These are phyloP conservation scores for Clinocottus analis DNA, from an alignment of 2,113 vertebrate genomes.

Conservation along the genomic window DNA sequence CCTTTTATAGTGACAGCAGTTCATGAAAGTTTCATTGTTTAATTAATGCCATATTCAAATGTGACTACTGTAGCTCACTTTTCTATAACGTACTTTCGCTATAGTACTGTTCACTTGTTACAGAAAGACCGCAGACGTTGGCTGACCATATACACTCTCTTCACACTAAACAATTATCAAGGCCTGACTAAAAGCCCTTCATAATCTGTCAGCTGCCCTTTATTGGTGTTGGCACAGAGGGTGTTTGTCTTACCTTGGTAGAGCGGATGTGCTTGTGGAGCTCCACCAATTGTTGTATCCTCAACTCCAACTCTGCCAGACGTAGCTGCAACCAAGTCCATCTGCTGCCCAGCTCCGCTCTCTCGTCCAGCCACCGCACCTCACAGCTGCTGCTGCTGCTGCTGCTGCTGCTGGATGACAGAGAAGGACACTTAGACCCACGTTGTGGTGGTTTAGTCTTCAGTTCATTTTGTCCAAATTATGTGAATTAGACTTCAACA, in stretches of 20 bases:
- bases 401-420: slow-evolving; percentile 26
- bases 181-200: neutral
- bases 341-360: slow-evolving; percentile 91
- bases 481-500: neutral
- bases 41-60: neutral
- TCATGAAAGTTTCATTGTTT: neutral
- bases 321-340: slow-evolving; percentile 96
- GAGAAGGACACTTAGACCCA: slow-evolving; percentile 19
- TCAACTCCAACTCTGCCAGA: slow-evolving; percentile 90
- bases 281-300: slow-evolving; percentile 88
- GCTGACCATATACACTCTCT: neutral
- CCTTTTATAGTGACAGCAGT: neutral
- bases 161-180: neutral
- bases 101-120: neutral
- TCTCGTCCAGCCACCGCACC: slow-evolving; percentile 89
- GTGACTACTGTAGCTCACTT: neutral
- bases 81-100: neutral
- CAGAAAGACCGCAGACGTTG: neutral
- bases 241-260: slow-evolving; percentile 86
- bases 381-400: slow-evolving; percentile 75
- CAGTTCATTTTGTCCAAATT: neutral
- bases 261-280: slow-evolving; percentile 89
- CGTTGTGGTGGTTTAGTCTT: neutral
- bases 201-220: neutral
- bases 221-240: neutral